Conservation (phyloP, 2,113 vertebrate species). For the Melospiza georgiana region DNA sequence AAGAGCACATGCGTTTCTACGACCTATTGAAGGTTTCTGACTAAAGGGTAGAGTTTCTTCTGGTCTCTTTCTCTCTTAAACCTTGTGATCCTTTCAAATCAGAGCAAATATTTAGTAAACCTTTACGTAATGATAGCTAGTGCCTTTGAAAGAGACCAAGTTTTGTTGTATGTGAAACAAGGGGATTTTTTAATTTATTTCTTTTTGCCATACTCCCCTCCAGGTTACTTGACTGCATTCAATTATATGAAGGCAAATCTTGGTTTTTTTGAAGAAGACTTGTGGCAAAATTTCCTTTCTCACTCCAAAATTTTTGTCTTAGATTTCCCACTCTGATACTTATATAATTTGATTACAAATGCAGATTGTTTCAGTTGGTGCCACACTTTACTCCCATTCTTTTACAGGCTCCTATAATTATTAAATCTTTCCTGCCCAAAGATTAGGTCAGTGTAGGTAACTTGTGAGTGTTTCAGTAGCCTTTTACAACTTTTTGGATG, state of each 20-base stretch:
- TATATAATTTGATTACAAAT: not conserved
- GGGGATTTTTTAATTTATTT: not conserved
- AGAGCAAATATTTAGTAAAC: not conserved
- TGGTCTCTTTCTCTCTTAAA: not conserved
- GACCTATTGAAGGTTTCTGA: not conserved
- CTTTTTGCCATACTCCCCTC: accelerated
- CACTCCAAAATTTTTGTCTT: not conserved
- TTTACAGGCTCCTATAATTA: not conserved
- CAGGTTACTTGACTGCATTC: not conserved
- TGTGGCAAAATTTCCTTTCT: not conserved
- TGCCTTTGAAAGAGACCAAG: not conserved
- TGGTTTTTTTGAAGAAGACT: not conserved
- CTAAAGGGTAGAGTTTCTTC: not conserved
- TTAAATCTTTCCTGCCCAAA: not conserved
- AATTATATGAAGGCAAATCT: not conserved
- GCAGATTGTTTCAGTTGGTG: not conserved
- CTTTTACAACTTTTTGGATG: not conserved
- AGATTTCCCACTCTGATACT: not conserved
- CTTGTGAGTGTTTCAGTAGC: not conserved
- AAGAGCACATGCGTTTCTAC: not conserved
- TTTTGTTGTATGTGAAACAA: not conserved
- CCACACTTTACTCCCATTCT: not conserved
- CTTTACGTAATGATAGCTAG: not conserved
- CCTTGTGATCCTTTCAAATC: not conserved
- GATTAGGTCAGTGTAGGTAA: not conserved